Percentiles rank a stretch among this genome's conserved stretches.
phyloP scores from a whole-genome alignment of 2,888 invertebrate species.

The Athripsodes cinereus region DNA sequence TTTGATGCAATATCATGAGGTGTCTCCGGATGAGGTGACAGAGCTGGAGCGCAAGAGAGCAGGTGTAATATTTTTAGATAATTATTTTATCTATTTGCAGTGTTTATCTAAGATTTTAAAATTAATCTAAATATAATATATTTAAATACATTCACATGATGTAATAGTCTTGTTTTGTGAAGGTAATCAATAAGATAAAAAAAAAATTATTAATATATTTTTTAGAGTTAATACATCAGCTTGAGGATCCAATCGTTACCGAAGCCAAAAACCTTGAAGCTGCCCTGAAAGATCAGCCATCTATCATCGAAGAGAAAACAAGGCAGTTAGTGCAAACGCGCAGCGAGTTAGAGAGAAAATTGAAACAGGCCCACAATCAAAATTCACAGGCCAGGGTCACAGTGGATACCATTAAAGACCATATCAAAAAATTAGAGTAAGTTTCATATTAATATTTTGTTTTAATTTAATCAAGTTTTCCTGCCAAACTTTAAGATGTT shows the following conservation, averaged over 20 bases:
- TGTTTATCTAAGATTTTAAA: too few species aligned
- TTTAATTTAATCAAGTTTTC: neutral
- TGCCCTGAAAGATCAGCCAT: neutral
- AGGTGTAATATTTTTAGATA: slow-evolving; percentile 19
- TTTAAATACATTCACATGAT: too few species aligned
- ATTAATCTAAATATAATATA: too few species aligned
- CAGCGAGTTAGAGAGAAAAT: slow-evolving; percentile 2
- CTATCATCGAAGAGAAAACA: slow-evolving; percentile 9
- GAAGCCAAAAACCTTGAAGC: slow-evolving; percentile 6
- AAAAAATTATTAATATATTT: neutral
- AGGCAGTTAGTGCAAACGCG: slow-evolving; percentile 4
- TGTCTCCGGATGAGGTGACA: slow-evolving; percentile 29
- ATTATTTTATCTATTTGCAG: too few species aligned
- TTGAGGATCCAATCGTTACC: neutral
- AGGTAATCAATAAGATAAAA: too few species aligned
- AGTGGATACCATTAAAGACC: neutral
- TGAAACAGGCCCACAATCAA: slow-evolving; percentile 2
- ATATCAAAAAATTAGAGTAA: neutral
- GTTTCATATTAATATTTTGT: neutral
- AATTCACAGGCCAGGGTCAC: neutral
- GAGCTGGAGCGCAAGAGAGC: slow-evolving; percentile 26
- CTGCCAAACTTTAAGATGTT: too few species aligned
- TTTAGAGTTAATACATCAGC: slow-evolving; percentile 1
- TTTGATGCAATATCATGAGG: slow-evolving; percentile 29
- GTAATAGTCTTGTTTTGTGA: too few species aligned